These are phyloP conservation scores for Geococcyx californianus DNA, from an alignment of 2,113 vertebrate species.

Conservation along the genomic window DNA sequence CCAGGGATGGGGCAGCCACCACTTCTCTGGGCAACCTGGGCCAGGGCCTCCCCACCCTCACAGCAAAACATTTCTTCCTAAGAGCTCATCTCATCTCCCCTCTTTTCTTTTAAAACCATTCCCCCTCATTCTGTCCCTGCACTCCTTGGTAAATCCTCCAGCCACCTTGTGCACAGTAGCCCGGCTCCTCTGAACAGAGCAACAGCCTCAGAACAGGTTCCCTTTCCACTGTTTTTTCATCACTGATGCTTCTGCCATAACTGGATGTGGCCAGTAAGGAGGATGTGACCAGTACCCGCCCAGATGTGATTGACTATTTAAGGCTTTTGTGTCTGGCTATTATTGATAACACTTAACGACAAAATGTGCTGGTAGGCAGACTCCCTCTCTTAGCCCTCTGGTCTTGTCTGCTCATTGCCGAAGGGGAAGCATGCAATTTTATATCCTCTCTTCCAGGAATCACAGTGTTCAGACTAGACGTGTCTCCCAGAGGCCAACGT, in stretches of 20 bases:
- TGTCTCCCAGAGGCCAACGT: not conserved
- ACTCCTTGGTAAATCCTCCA: not conserved
- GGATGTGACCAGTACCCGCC: not conserved
- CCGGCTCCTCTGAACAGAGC: not conserved
- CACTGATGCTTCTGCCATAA: not conserved
- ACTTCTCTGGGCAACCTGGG: no score
- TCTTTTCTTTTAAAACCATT: no score
- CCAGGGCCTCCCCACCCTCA: no score
- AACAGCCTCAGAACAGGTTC: not conserved
- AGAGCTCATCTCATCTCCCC: no score
- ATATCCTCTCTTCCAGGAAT: not conserved
- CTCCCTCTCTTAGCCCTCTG: not conserved
- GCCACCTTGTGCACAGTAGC: no score
- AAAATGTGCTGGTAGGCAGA: not conserved
- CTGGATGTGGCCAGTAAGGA: not conserved
- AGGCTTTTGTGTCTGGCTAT: not conserved
- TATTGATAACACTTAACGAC: not conserved
- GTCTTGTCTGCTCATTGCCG: not conserved
- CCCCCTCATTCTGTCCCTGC: no score
- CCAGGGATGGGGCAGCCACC: no score
- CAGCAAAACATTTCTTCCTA: no score
- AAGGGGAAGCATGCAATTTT: not conserved
- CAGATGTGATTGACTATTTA: not conserved
- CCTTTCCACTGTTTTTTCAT: not conserved
- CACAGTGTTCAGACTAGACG: rapidly evolving